phyloP scores from a whole-genome alignment of 1,140 invertebrate species.

The Archivesica marissinica region DNA sequence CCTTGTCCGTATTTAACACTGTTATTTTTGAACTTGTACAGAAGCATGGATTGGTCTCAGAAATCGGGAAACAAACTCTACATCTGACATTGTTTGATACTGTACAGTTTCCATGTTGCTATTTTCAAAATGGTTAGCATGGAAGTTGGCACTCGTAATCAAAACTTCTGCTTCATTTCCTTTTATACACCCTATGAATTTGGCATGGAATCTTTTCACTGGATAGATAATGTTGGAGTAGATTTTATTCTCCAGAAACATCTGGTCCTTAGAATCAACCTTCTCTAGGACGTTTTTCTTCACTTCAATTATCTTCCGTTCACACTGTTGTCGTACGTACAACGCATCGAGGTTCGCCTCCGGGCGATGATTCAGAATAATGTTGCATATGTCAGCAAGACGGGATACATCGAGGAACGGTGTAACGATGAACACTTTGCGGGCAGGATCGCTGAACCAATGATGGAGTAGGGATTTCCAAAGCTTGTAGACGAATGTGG shows the following conservation, averaged over 20 bases:
- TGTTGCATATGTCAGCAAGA: conserved; percentile 70
- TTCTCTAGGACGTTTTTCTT: conserved; percentile 65
- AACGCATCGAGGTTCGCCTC: conserved; percentile 74
- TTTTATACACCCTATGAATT: conserved; percentile 74
- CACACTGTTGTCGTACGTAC: conserved; percentile 69
- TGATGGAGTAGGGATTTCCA: conserved; percentile 74
- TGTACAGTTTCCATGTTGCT: conserved; percentile 65
- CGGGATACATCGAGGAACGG: conserved; percentile 71
- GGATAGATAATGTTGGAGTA: conserved; percentile 75
- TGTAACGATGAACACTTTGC: conserved; percentile 74
- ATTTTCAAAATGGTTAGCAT: conserved; percentile 71
- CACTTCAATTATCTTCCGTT: conserved; percentile 69
- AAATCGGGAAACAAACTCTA: conserved; percentile 70
- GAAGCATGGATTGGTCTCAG: conserved; percentile 64
- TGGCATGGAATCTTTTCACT: conserved; percentile 67
- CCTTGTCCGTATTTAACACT: too few relatives aligned
- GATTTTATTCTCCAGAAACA: conserved; percentile 78
- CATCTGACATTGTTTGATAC: conserved; percentile 71
- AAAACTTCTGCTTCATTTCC: conserved; percentile 69
- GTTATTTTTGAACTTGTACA: neutral
- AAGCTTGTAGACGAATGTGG: conserved; percentile 71
- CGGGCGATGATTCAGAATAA: conserved; percentile 70
- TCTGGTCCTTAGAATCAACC: conserved; percentile 68
- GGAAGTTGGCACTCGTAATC: conserved; percentile 74
- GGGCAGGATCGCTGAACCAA: conserved; percentile 70